These are phyloP conservation scores for Neocrepidodera transversa DNA, from an alignment of 2,888 invertebrate genomes.

Conservation along the genomic window DNA sequence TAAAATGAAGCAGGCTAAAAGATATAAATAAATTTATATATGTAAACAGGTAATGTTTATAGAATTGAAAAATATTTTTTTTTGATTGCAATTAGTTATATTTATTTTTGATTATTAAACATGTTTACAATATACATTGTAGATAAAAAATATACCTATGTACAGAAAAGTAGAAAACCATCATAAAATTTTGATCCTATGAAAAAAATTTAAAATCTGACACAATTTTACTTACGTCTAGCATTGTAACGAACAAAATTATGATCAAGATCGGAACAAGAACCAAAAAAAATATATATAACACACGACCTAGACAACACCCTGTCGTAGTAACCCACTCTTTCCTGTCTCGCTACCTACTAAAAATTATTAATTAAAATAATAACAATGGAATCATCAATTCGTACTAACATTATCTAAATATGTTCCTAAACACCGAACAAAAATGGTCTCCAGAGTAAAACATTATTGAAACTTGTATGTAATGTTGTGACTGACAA, in stretches of 20 bases:
- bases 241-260: background rate
- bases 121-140: no score
- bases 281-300: constrained; percentile 1
- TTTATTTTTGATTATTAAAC: no score
- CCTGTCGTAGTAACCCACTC: constrained; percentile 12
- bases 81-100: no score
- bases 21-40: no score
- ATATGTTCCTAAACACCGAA: background rate
- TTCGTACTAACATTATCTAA: background rate
- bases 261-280: constrained; percentile 2
- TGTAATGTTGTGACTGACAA: background rate
- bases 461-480: constrained; percentile 1
- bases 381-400: constrained; percentile 12
- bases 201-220: no score
- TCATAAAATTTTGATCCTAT: no score
- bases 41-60: background rate
- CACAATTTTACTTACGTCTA: background rate
- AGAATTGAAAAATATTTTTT: background rate
- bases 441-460: background rate
- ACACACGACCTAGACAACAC: constrained; percentile 22
- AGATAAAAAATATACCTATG: no score
- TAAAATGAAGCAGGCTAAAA: no score
- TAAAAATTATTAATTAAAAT: constrained; percentile 6
- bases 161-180: no score
- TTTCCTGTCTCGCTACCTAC: constrained; percentile 20